Percentiles rank a stretch among this genome's conserved stretches.
Evolutionary conservation across 2,113 vertebrate species (phyloP).

Genomic region (human (Homo sapiens)): GRCh38 chr5:11993001-11993500

Average conservation of each 20-base stretch:
- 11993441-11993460: not conserved
- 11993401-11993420: not conserved
- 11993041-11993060: not conserved
- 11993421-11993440: not conserved
- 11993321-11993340: not conserved
- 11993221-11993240: not conserved
- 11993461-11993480: accelerated
- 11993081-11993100: not conserved
- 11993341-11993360: not conserved
- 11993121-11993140: too few relatives aligned
- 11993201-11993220: not conserved
- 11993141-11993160: not conserved
- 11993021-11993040: constrained; percentile 3
- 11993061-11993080: not conserved
- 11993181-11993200: not conserved
- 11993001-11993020: not conserved
- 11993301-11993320: not conserved
- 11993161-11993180: not conserved
- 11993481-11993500: not conserved
- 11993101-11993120: not conserved
- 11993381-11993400: not conserved
- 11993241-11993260: not conserved
- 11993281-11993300: not conserved
- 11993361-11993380: not conserved
- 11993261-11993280: not conserved